Base-by-base conservation (phyloP, 2,888 invertebrate genomes). In the Agrochola macilenta region DNA sequence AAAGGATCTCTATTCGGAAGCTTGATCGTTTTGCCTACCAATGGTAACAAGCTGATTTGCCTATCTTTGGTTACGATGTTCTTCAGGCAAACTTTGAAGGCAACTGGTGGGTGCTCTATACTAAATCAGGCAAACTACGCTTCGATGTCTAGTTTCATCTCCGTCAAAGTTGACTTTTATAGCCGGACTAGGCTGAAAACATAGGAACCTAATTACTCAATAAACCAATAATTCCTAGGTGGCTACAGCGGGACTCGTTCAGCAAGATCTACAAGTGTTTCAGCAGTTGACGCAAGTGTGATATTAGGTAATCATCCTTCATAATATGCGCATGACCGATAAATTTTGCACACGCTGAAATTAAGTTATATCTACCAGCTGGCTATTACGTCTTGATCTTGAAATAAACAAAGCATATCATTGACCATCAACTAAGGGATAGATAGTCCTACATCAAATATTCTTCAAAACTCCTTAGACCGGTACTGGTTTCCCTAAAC, bases 181-280 rank as follows among this genome's bases (percentile, higher is more conserved):
- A 58, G 2, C 14, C 43, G 39, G 12, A 9, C 8, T 43, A 52
- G 12, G 8, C 9, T 75, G 26, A 35, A 74, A 63, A 43, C 14
- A 35, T 35, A 49, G 1, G 23, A 65, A 35, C n/a, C 23, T 43
- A 11, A 65, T 23, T 3, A 35, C 12, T 68, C 20, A 8, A 2
- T 30, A 23, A n/a, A 43, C 9, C 12, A 12, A 64, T 52, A 14
- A 30, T 52, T 81, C 61, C 14, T 65, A 96, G 96, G 94, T 84
- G 95, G 94, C 9, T 88, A 94, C 79, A 96, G 95, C 71, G 95
- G 95, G 0, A 92, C 88, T 30, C 93, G 95, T 75, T 96, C 96
- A 35, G 93, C 93, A 12, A 91, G 95, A 70, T 96, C 96, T 26
- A 94, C 94, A 3, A 96, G 94, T 75, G 92, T 93, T 23, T 93